Percentiles rank a stretch among this genome's conserved stretches.
phyloP scores from a whole-genome alignment of 2,888 invertebrate species.

The Resseliella maxima region DNA sequence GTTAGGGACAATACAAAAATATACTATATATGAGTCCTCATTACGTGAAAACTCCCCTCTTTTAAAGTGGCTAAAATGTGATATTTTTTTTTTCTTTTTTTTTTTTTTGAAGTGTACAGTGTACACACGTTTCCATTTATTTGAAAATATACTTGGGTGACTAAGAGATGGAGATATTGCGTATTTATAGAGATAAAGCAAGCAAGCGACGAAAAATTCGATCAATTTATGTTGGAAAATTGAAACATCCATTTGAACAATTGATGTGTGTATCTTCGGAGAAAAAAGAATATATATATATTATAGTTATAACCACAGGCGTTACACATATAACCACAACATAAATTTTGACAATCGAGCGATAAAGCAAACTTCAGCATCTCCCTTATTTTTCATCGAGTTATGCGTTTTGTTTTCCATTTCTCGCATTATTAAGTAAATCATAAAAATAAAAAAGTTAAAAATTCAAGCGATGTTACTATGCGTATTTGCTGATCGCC shows the following conservation, averaged over 20 bases:
- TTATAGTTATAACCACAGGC: constrained; percentile 29
- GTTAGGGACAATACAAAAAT: constrained; percentile 13
- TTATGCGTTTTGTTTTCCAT: constrained; percentile 9
- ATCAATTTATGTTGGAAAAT: constrained; percentile 51
- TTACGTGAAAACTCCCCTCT: neutral
- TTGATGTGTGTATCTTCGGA: constrained; percentile 24
- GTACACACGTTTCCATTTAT: constrained; percentile 40
- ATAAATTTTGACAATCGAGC: neutral
- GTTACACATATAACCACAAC: neutral
- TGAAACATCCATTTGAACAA: constrained; percentile 30
- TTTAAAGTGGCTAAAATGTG: neutral
- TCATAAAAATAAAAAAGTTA: constrained; percentile 42
- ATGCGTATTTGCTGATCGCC: neutral
- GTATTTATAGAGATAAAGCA: too few species aligned
- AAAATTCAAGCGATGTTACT: neutral
- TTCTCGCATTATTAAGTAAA: constrained; percentile 51
- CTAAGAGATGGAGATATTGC: too few species aligned
- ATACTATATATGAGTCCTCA: neutral
- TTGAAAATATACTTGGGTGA: neutral
- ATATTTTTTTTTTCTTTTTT: neutral
- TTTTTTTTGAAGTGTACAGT: too few species aligned
- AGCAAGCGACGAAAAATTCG: constrained; percentile 25
- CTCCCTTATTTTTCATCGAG: neutral
- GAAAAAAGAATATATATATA: neutral
- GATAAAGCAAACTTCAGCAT: neutral